Conservation (phyloP, 2,888 invertebrate species). For the Cataglyphis altisquamis region DNA sequence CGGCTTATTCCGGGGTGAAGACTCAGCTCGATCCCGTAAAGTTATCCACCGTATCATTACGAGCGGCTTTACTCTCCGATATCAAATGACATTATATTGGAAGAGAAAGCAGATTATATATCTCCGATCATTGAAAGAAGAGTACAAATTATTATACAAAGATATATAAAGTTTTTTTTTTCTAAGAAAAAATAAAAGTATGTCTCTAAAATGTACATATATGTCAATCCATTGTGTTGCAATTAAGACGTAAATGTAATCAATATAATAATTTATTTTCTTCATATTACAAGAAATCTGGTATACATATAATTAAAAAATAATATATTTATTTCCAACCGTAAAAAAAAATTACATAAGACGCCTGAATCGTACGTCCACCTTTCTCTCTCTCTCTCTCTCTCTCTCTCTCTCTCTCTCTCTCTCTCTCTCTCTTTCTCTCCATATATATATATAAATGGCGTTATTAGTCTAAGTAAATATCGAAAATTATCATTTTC, state of each 20-base stretch:
- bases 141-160: not conserved
- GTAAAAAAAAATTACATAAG: not conserved
- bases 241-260: not conserved
- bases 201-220: not conserved
- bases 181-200: not conserved
- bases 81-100: not conserved
- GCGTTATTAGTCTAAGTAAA: not conserved
- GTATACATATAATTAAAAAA: not conserved
- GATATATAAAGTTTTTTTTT: not conserved
- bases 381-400: too few relatives aligned
- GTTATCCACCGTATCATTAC: constrained; percentile 58
- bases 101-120: not conserved
- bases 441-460: not conserved
- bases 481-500: constrained; percentile 10
- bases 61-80: not conserved
- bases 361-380: not conserved
- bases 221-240: not conserved
- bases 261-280: not conserved
- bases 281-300: not conserved
- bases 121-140: not conserved
- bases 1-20: constrained; percentile 35
- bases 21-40: constrained; percentile 50
- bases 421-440: too few relatives aligned
- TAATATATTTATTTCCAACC: not conserved
- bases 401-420: too few relatives aligned